These are phyloP conservation scores for Himantopus leucocephalus DNA, from an alignment of 2,113 vertebrate genomes.

Conservation along the genomic window DNA sequence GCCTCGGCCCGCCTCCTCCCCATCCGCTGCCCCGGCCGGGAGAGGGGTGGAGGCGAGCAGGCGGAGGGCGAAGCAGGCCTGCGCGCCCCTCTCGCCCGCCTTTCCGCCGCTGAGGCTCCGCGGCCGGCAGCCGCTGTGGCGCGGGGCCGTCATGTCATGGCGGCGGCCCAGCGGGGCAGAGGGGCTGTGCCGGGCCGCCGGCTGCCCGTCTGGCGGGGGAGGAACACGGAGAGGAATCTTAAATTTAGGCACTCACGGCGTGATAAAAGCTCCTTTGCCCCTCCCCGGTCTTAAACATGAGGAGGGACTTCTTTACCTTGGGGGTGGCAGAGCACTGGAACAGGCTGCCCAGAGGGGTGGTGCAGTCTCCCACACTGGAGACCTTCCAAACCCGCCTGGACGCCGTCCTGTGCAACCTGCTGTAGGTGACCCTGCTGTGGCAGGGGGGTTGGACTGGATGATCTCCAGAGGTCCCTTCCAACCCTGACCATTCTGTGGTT, in stretches of 20 bases:
- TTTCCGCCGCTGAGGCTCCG: no score
- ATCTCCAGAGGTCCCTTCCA: no score
- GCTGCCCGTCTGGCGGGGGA: rapidly evolving
- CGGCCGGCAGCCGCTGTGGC: no score
- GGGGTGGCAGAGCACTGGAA: no score
- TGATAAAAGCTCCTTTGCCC: background rate
- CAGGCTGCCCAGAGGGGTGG: no score
- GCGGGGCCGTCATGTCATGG: background rate
- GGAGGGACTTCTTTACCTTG: no score
- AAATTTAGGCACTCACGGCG: background rate
- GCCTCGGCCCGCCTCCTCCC: background rate
- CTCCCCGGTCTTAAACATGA: background rate
- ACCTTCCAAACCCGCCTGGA: no score
- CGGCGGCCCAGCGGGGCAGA: rapidly evolving
- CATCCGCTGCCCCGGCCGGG: background rate
- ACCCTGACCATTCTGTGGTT: no score
- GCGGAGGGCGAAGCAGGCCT: rapidly evolving
- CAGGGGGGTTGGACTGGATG: no score
- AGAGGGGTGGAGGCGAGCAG: rapidly evolving
- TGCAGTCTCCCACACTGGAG: no score
- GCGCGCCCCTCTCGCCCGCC: rapidly evolving
- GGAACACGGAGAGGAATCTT: background rate
- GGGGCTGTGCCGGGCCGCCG: rapidly evolving
- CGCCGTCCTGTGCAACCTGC: no score
- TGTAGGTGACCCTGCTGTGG: no score